A percentile compares a stretch with the other conserved stretches of the same genome.
Evolutionary conservation across 2,113 vertebrate species (phyloP).

Genomic region (Rhegmatorhina hoffmannsi): DNA sequence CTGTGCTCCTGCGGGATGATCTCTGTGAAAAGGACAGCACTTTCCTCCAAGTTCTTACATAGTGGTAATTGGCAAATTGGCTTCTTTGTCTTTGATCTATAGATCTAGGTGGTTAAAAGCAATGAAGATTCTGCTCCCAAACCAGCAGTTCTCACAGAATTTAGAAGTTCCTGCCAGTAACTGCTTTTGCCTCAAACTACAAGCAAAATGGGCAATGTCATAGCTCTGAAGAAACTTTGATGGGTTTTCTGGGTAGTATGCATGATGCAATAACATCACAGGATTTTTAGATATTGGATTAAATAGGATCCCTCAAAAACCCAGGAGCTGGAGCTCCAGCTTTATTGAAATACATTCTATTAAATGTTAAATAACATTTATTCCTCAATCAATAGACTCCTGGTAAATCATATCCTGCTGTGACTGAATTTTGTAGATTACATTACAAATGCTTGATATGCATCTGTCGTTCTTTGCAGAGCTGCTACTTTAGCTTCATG

Average conservation of each 20-base stretch:
- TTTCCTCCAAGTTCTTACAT: fast-evolving
- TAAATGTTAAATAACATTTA: slow-evolving; percentile 40
- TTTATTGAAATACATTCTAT: neutral
- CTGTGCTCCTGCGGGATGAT: neutral
- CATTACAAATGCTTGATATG: slow-evolving; percentile 12
- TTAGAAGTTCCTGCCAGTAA: neutral
- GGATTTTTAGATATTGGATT: neutral
- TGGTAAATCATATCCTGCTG: slow-evolving; percentile 12
- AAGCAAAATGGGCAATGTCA: neutral
- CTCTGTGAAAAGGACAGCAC: neutral
- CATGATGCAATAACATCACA: neutral
- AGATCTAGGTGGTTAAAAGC: neutral
- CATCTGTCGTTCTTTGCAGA: neutral
- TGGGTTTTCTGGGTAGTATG: neutral
- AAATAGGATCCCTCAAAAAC: neutral
- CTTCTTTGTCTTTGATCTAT: neutral
- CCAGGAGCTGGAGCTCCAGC: neutral
- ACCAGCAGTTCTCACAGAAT: neutral
- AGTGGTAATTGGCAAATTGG: neutral
- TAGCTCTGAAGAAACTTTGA: neutral
- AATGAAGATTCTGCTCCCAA: neutral
- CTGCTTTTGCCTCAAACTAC: neutral
- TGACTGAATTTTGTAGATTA: slow-evolving; percentile 23
- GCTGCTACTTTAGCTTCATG: neutral
- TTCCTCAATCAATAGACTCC: slow-evolving; percentile 4